A percentile compares a stretch with the other conserved stretches of the same genome.
phyloP scores from a whole-genome alignment of 1,140 invertebrate genomes.

The Dreissena polymorpha region DNA sequence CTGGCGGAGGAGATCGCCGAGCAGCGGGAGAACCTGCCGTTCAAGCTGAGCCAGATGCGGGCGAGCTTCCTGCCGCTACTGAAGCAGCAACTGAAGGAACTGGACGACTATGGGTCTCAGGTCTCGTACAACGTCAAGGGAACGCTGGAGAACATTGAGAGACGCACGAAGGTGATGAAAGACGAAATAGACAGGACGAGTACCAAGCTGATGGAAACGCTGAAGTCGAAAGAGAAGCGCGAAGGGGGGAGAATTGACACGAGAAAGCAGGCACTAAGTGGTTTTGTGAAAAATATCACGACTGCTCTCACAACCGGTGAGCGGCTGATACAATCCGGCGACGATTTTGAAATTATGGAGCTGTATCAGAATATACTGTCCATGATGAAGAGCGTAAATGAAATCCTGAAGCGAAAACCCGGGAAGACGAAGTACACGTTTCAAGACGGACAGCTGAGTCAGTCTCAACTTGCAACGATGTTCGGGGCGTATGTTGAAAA shows the following conservation, averaged over 20 bases:
- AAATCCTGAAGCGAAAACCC: slow-evolving; percentile 28
- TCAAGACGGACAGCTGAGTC: slow-evolving; percentile 19
- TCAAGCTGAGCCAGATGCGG: slow-evolving; percentile 26
- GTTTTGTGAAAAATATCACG: slow-evolving; percentile 31
- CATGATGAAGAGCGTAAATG: slow-evolving; percentile 27
- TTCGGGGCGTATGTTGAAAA: slow-evolving; percentile 33
- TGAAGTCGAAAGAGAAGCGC: slow-evolving; percentile 33
- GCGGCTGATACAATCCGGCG: slow-evolving; percentile 16
- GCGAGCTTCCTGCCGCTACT: slow-evolving; percentile 38
- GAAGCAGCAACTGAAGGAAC: slow-evolving; percentile 39
- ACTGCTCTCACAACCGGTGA: slow-evolving; percentile 33
- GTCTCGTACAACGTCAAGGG: slow-evolving; percentile 36
- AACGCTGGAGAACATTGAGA: slow-evolving; percentile 35
- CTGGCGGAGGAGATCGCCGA: slow-evolving; percentile 37
- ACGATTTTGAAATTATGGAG: slow-evolving; percentile 52
- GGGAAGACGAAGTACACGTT: slow-evolving; percentile 5
- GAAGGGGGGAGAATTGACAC: slow-evolving; percentile 12
- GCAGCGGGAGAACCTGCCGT: slow-evolving; percentile 38
- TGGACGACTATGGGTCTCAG: slow-evolving; percentile 20
- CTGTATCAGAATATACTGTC: slow-evolving; percentile 33
- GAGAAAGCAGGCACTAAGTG: slow-evolving; percentile 18
- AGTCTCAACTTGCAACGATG: slow-evolving; percentile 18
- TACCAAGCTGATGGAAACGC: slow-evolving; percentile 22
- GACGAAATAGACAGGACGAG: slow-evolving; percentile 49
- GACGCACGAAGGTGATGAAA: slow-evolving; percentile 31